Conservation (phyloP, 2,888 invertebrate genomes). For the Hirtodrosophila alboralis region DNA sequence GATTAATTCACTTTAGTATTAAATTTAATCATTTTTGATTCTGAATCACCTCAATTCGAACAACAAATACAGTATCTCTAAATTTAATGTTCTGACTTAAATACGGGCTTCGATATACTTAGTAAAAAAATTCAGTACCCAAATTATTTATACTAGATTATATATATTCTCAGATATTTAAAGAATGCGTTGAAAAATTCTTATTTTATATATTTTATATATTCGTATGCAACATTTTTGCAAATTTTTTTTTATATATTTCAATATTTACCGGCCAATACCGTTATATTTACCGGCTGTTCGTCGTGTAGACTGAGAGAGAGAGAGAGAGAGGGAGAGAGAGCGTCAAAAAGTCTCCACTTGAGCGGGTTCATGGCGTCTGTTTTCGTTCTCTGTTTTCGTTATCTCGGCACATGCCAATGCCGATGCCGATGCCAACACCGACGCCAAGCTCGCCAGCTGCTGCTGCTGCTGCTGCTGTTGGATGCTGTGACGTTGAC, state of each 20-base stretch:
- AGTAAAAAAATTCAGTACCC: too few relatives aligned
- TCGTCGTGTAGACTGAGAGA: slow-evolving; percentile 42
- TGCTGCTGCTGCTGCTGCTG: slow-evolving; percentile 38
- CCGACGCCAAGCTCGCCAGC: slow-evolving; percentile 56
- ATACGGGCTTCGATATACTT: too few relatives aligned
- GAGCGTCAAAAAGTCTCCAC: slow-evolving; percentile 55
- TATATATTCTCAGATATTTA: too few relatives aligned
- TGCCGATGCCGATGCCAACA: slow-evolving; percentile 25
- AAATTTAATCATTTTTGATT: too few relatives aligned
- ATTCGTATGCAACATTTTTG: neutral
- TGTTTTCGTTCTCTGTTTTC: slow-evolving; percentile 72
- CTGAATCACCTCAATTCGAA: too few relatives aligned
- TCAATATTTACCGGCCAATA: slow-evolving; percentile 49
- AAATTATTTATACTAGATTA: too few relatives aligned
- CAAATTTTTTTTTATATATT: slow-evolving; percentile 9
- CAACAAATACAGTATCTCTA: too few relatives aligned
- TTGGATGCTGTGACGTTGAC: slow-evolving; percentile 56
- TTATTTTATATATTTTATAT: neutral
- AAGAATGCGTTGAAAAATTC: too few relatives aligned
- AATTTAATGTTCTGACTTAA: too few relatives aligned
- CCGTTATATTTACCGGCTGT: slow-evolving; percentile 62
- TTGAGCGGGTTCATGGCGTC: slow-evolving; percentile 16
- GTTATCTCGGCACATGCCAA: slow-evolving; percentile 65
- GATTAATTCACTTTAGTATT: too few relatives aligned
- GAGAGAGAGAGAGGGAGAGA: slow-evolving; percentile 12